phyloP scores from a whole-genome alignment of 2,113 vertebrate species.

The Rhinolophus ferrumequinum region DNA sequence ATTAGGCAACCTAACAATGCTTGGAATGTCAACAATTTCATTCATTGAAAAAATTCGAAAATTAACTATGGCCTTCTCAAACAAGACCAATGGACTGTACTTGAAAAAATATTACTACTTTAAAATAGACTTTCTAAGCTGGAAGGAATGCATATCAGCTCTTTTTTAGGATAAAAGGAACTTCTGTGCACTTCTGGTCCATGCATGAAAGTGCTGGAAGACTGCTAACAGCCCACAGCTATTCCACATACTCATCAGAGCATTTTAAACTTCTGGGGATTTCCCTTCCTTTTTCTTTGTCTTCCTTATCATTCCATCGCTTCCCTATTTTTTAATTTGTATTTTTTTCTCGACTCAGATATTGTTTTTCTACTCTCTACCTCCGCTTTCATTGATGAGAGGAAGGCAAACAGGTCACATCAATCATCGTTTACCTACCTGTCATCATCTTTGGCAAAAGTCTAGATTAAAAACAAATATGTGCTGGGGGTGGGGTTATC shows the following conservation, averaged over 20 bases:
- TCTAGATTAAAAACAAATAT: neutral
- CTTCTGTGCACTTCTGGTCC: neutral
- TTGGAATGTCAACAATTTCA: neutral
- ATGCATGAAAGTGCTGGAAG: neutral
- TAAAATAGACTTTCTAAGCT: neutral
- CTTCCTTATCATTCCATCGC: neutral
- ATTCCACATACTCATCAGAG: accelerated
- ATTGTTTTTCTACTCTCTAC: neutral
- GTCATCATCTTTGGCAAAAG: neutral
- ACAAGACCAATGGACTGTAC: neutral
- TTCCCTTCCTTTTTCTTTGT: neutral
- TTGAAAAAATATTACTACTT: neutral
- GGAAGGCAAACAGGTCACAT: neutral
- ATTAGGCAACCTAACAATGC: neutral
- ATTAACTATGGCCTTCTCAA: neutral
- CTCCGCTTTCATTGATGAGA: neutral
- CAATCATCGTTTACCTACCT: neutral
- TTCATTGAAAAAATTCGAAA: neutral
- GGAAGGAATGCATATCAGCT: neutral
- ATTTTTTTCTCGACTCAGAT: neutral
- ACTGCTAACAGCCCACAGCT: too few species aligned
- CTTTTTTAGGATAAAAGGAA: neutral
- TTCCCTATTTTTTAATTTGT: neutral
- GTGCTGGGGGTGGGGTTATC: accelerated
- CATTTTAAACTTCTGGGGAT: neutral